Conservation (phyloP, 1,140 invertebrate species). For the Papilio helenus region DNA sequence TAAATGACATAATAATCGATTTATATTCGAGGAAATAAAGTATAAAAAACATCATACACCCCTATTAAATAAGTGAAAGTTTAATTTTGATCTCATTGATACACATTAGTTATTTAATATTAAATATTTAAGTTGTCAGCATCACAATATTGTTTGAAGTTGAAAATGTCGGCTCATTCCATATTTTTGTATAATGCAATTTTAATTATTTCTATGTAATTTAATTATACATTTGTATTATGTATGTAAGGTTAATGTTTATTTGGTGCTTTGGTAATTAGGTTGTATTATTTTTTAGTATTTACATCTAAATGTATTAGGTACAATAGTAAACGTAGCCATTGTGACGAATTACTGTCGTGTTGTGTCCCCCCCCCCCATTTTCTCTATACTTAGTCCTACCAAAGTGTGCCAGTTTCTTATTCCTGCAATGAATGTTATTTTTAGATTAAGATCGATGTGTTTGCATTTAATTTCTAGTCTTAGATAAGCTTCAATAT, state of each 20-base stretch:
- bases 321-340: neutral
- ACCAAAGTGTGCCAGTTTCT: conserved; percentile 15
- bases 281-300: conserved; percentile 11
- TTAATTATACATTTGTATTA: conserved; percentile 30
- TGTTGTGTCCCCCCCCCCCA: neutral
- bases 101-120: conserved; percentile 62
- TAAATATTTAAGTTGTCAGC: conserved; percentile 53
- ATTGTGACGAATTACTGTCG: neutral
- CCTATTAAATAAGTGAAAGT: conserved; percentile 47
- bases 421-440: conserved; percentile 26
- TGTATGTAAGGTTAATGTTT: conserved; percentile 25
- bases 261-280: conserved; percentile 23
- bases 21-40: conserved; percentile 29
- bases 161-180: conserved; percentile 47
- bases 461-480: conserved; percentile 36
- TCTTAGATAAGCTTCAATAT: conserved; percentile 32
- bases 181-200: conserved; percentile 49
- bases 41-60: conserved; percentile 23
- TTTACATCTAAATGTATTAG: neutral
- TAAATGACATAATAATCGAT: conserved; percentile 15
- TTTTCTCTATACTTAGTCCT: neutral
- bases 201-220: conserved; percentile 39
- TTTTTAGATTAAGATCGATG: conserved; percentile 24
- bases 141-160: conserved; percentile 59
- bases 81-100: conserved; percentile 73